These are phyloP conservation scores for Heteropelma amictum DNA, from an alignment of 2,888 invertebrate species.

Conservation along the genomic window DNA sequence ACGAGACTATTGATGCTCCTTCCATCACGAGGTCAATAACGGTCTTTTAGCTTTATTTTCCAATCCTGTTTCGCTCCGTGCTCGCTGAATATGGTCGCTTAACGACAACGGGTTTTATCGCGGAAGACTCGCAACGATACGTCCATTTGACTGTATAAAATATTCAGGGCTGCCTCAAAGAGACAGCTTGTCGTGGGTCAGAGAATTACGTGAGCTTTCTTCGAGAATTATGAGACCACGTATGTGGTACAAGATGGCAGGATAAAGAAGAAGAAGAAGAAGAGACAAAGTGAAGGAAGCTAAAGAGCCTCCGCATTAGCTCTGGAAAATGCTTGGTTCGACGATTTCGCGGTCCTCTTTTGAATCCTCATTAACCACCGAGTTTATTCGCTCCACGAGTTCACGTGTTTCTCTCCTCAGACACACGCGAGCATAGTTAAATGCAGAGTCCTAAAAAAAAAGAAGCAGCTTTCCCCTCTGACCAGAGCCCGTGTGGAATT, in stretches of 20 bases:
- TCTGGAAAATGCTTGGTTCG: too few relatives aligned
- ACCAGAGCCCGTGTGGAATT: too few relatives aligned
- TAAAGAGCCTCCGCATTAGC: slow-evolving; percentile 6
- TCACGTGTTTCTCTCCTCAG: not conserved
- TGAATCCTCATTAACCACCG: slow-evolving; percentile 2
- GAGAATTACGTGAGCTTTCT: too few relatives aligned
- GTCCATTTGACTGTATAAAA: slow-evolving; percentile 55
- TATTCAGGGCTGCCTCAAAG: slow-evolving; percentile 40
- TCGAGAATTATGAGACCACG: slow-evolving; percentile 45
- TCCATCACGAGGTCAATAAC: not conserved
- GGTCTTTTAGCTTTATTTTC: slow-evolving; percentile 5
- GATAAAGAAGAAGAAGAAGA: not conserved
- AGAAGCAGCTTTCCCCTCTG: too few relatives aligned
- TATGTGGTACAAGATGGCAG: not conserved
- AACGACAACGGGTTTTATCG: slow-evolving; percentile 18
- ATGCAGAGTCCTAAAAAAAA: not conserved
- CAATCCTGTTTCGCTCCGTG: not conserved
- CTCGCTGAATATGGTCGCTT: not conserved
- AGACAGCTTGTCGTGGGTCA: too few relatives aligned
- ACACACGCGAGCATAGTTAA: not conserved
- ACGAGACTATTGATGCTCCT: not conserved
- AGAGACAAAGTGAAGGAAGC: not conserved
- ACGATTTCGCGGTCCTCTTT: not conserved
- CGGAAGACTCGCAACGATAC: slow-evolving; percentile 22
- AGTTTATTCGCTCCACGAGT: not conserved